These are phyloP conservation scores for Drosophila baimaii DNA, from an alignment of 1,140 invertebrate genomes.

Conservation along the genomic window DNA sequence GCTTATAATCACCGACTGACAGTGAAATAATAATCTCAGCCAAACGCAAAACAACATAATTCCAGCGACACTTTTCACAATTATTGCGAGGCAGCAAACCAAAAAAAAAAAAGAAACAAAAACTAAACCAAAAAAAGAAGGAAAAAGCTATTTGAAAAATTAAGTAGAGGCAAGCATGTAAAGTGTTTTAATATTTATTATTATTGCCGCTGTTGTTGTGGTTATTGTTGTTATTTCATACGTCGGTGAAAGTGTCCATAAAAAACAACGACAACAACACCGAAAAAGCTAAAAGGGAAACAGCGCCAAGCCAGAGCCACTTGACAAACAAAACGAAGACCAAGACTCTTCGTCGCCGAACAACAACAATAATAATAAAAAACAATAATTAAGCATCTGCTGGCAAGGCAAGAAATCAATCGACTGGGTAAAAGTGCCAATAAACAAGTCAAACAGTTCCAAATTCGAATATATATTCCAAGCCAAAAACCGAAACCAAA, in stretches of 20 bases:
- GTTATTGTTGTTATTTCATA: constrained; percentile 19
- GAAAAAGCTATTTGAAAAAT: constrained; percentile 33
- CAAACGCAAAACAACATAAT: constrained; percentile 28
- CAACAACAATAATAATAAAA: constrained; percentile 28
- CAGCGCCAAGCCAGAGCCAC: constrained; percentile 15
- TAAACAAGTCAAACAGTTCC: constrained; percentile 54
- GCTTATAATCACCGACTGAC: background rate
- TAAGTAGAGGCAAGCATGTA: constrained; percentile 44
- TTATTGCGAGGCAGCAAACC: constrained; percentile 9
- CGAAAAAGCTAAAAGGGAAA: constrained; percentile 30
- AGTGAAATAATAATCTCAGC: constrained; percentile 27
- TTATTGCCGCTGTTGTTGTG: constrained; percentile 28
- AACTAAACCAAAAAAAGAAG: background rate
- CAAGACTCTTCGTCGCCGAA: background rate
- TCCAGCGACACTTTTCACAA: constrained; percentile 44
- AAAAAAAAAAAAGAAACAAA: background rate
- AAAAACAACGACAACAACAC: constrained; percentile 1
- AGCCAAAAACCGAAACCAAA: constrained; percentile 7
- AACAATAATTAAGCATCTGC: constrained; percentile 47
- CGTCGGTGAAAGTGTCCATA: constrained; percentile 50
- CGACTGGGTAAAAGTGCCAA: constrained; percentile 64
- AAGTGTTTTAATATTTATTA: constrained; percentile 61
- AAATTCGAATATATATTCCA: constrained; percentile 25
- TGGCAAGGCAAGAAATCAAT: constrained; percentile 57
- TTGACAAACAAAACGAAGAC: constrained; percentile 30